These are phyloP conservation scores for Fissipunctia ypsillon DNA, from an alignment of 2,888 invertebrate genomes.

Conservation along the genomic window DNA sequence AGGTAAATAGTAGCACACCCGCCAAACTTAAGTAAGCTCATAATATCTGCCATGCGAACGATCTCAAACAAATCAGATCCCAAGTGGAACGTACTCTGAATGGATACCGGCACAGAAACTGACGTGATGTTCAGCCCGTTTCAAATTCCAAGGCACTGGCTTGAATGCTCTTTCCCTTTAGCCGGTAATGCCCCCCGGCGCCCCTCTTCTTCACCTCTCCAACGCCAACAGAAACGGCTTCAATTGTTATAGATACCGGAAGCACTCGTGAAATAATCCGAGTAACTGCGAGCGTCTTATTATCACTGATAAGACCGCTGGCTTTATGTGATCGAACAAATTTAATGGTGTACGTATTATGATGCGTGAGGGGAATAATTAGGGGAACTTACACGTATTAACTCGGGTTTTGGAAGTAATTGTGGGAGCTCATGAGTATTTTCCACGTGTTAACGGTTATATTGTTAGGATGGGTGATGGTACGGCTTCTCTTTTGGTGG, in stretches of 20 bases:
- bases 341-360: conserved; percentile 57
- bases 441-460: conserved; percentile 19
- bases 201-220: conserved; percentile 37
- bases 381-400: conserved; percentile 44
- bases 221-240: conserved; percentile 45
- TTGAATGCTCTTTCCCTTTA: conserved; percentile 62
- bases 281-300: conserved; percentile 51
- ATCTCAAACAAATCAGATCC: conserved; percentile 51
- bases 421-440: conserved; percentile 19
- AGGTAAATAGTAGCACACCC: background rate
- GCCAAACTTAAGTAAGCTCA: background rate
- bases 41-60: conserved; percentile 25
- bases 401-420: conserved; percentile 41
- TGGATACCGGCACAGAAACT: conserved; percentile 51
- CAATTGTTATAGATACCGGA: conserved; percentile 64
- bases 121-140: conserved; percentile 53
- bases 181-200: conserved; percentile 10
- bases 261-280: conserved; percentile 60
- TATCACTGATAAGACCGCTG: conserved; percentile 53
- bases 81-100: conserved; percentile 59
- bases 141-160: conserved; percentile 61
- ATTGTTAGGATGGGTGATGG: conserved; percentile 22
- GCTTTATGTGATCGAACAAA: conserved; percentile 60
- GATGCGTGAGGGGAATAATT: conserved; percentile 54
- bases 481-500: background rate